phyloP scores from a whole-genome alignment of 1,140 invertebrate genomes.

The Zaprionus ghesquierei region DNA sequence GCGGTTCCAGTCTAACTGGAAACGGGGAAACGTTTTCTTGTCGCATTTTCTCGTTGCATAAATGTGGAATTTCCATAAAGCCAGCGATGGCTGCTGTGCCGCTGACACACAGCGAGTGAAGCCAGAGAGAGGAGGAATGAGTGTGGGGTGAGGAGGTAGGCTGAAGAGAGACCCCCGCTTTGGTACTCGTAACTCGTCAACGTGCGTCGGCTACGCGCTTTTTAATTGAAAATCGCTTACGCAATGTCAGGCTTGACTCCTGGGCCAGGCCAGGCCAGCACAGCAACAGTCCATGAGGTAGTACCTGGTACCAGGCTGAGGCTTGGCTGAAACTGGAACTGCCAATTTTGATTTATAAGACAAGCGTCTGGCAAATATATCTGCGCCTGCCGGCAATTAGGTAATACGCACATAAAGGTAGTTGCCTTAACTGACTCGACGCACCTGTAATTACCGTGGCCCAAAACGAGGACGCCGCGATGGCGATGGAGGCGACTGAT shows the following conservation, averaged over 20 bases:
- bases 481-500: conserved; percentile 20
- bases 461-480: conserved; percentile 26
- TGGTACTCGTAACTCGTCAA: neutral
- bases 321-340: conserved; percentile 37
- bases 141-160: too few species aligned
- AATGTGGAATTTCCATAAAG: conserved; percentile 71
- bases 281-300: too few species aligned
- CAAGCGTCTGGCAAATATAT: conserved; percentile 25
- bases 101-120: conserved; percentile 48
- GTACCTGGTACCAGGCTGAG: neutral
- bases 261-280: conserved; percentile 2
- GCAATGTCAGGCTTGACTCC: conserved; percentile 32
- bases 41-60: conserved; percentile 65
- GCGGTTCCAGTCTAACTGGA: conserved; percentile 65
- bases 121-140: neutral
- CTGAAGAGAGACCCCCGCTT: too few species aligned
- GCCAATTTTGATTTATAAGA: conserved; percentile 59
- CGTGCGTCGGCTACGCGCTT: conserved; percentile 28
- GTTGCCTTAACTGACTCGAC: too few species aligned
- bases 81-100: conserved; percentile 31
- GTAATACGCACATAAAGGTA: conserved; percentile 50
- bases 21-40: conserved; percentile 61
- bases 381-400: conserved; percentile 52
- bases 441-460: conserved; percentile 33
- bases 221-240: conserved; percentile 52